A percentile compares a stretch with the other conserved stretches of the same genome.
Evolutionary conservation across 1,140 invertebrate genomes (phyloP).

Genomic region (Papilio aristodemus): DNA sequence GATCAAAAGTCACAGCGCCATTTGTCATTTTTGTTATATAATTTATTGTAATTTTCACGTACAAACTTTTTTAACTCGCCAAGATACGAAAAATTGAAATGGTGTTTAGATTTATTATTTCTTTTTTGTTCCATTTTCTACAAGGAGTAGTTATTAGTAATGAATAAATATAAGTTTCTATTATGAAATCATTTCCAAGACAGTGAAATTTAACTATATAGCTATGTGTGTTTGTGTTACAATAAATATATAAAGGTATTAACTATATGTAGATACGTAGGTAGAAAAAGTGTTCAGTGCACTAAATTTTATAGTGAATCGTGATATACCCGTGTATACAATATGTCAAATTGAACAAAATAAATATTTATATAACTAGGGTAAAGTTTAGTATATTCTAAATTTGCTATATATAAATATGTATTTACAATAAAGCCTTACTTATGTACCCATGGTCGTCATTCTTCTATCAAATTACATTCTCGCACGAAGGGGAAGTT

Average conservation of each 20-base stretch:
- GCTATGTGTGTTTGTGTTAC: constrained; percentile 9
- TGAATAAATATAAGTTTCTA: too few species aligned
- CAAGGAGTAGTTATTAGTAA: too few species aligned
- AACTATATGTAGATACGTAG: constrained; percentile 47
- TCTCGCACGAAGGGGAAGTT: background rate
- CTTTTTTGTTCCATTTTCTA: too few species aligned
- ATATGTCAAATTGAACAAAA: constrained; percentile 49
- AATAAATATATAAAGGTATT: constrained; percentile 37
- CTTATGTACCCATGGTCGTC: constrained; percentile 42
- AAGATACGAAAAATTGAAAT: too few species aligned
- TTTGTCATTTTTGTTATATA: background rate
- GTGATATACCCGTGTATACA: constrained; percentile 54
- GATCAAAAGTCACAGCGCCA: background rate
- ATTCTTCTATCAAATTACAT: constrained; percentile 32
- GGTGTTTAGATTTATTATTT: too few species aligned
- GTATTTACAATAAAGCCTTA: constrained; percentile 50
- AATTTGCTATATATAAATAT: constrained; percentile 52
- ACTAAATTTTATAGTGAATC: constrained; percentile 59
- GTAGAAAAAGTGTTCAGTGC: constrained; percentile 61
- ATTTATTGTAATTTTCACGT: too few species aligned
- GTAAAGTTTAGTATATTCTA: constrained; percentile 44
- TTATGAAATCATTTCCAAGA: background rate
- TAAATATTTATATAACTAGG: constrained; percentile 48
- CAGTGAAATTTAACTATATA: background rate
- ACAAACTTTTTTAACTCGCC: too few species aligned